Conservation (phyloP, 2,113 vertebrate genomes). For the Prionailurus bengalensis region DNA sequence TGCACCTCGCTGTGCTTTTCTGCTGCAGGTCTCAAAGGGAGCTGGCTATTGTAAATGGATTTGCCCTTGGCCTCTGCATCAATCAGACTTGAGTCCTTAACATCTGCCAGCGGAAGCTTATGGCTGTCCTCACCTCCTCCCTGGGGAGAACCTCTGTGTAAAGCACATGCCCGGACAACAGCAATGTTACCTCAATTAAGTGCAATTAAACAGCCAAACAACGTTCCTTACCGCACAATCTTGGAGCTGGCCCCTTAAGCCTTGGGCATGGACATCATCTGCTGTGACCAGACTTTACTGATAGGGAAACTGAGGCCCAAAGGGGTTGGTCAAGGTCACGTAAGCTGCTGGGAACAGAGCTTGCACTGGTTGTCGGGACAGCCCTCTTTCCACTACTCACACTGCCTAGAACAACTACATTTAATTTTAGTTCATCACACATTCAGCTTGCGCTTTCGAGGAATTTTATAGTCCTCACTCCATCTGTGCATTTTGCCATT, state of each 20-base stretch:
- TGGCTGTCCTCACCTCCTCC: not conserved
- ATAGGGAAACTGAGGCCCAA: not conserved
- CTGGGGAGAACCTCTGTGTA: not conserved
- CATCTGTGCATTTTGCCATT: slow-evolving; percentile 74
- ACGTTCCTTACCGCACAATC: slow-evolving; percentile 39
- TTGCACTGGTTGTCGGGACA: not conserved
- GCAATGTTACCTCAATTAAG: slow-evolving; percentile 70
- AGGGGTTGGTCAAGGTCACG: slow-evolving; percentile 5
- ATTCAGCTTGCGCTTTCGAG: slow-evolving; percentile 81
- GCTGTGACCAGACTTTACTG: not conserved
- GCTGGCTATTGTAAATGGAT: not conserved
- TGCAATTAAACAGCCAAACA: slow-evolving; percentile 69
- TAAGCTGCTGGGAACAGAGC: not conserved
- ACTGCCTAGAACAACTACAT: slow-evolving; percentile 36
- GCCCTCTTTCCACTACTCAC: not conserved
- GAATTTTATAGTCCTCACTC: slow-evolving; percentile 79
- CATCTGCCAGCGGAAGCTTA: not conserved
- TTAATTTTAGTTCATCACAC: slow-evolving; percentile 86
- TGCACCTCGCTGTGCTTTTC: not conserved
- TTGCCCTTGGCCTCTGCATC: slow-evolving; percentile 43
- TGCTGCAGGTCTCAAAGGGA: not conserved
- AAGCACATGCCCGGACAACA: slow-evolving; percentile 56
- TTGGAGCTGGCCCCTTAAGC: not conserved
- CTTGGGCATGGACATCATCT: not conserved
- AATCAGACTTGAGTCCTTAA: not conserved